These are phyloP conservation scores for Apamea anceps DNA, from an alignment of 2,888 invertebrate species.

Conservation along the genomic window DNA sequence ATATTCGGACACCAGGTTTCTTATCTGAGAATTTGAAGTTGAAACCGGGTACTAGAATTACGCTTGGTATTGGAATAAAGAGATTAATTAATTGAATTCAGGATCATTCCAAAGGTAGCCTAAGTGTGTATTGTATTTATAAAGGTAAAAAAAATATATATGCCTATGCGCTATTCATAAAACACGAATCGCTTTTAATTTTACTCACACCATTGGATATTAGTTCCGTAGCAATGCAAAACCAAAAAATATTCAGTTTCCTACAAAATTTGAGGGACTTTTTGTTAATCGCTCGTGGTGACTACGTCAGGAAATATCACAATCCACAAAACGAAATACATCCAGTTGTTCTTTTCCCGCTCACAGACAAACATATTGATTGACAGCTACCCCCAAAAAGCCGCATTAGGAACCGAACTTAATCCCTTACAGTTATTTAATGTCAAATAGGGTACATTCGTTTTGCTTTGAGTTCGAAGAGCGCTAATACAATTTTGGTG, in stretches of 20 bases:
- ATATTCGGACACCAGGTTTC: not conserved
- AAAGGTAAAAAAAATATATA: too few relatives aligned
- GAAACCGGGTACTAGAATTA: too few relatives aligned
- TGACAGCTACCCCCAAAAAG: constrained; percentile 59
- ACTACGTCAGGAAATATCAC: too few relatives aligned
- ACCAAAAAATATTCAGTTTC: too few relatives aligned
- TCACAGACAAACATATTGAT: constrained; percentile 59
- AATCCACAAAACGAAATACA: too few relatives aligned
- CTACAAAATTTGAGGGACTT: too few relatives aligned
- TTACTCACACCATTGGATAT: too few relatives aligned
- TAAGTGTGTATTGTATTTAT: not conserved
- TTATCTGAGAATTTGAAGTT: too few relatives aligned
- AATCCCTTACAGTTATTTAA: constrained; percentile 85
- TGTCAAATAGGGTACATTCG: constrained; percentile 82
- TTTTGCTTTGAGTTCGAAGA: constrained; percentile 78
- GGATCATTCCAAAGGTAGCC: not conserved
- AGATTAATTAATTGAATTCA: not conserved
- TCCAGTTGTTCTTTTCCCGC: constrained; percentile 45
- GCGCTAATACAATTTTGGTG: constrained; percentile 83
- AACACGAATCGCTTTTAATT: too few relatives aligned
- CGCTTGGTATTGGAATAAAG: not conserved
- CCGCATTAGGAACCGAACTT: constrained; percentile 68
- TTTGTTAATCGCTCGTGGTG: too few relatives aligned
- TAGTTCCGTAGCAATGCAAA: too few relatives aligned
- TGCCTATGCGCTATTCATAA: too few relatives aligned